Evolutionary conservation across 2,888 invertebrate species (phyloP), one percentile per base, ranked within the genome.

Genomic region (Caradrina clavipalpis): DNA sequence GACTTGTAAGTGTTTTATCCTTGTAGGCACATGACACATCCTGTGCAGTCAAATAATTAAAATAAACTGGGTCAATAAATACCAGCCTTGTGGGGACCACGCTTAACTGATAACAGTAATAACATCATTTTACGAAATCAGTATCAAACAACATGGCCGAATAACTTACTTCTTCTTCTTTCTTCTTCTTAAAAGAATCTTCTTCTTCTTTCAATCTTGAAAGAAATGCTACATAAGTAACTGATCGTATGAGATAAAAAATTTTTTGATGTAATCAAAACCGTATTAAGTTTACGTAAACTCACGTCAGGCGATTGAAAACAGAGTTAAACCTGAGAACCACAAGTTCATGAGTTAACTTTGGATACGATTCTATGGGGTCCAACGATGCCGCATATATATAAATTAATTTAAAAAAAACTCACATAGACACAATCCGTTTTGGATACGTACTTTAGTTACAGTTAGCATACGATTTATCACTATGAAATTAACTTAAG

Each of bases 1-100:
- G 31, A 64, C 51, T 50, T 50, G 54, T 55, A 58, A 69, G 60
- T 68, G 22, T 60, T 80, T 77, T 61, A 74, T 65, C 57, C 49
- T 22, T 7, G 15, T 59, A 42, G 11, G 15, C 19, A 63, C 19
- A 11, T 19, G 5, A 47, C 19, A 39, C 7, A 55, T 8, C 15
- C n/a, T 31, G 21, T 39, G 22, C 5, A 26, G 26, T 51, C 13
- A 15, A 22, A 15, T 53, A 8, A 21, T 15, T 17, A 5, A 39
- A 65, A 8, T 21, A 49, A 11, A 5, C 11, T 26, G 2, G 21
- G 3, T 1, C 42, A n/a, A 57, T 0, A 21, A 1, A 39, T 19
- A 19, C 39, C 15, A 21, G 15, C n/a, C 11, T 42, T n/a, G 5
- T 19, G 1, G 1, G 0, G 8, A 22, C 11, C 39, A 11, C 1